phyloP scores from a whole-genome alignment of 2,113 vertebrate genomes.

The Macaca fascicularis region DNA sequence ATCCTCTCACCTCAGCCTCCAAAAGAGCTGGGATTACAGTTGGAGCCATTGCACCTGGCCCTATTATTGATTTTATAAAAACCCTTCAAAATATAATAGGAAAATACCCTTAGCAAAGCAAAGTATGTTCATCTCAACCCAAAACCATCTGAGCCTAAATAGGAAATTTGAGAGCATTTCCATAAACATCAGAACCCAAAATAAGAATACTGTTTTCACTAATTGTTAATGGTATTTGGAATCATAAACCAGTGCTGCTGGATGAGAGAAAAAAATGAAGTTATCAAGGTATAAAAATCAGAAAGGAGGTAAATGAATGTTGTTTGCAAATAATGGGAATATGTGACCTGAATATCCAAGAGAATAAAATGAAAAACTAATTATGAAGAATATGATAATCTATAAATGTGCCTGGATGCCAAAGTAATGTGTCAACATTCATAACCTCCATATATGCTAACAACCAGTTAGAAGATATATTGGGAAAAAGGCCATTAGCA shows the following conservation, averaged over 20 bases:
- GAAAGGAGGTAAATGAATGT: not conserved
- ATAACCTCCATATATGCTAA: not conserved
- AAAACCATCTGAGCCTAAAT: not conserved
- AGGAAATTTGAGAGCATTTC: not conserved
- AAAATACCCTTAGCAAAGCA: not conserved
- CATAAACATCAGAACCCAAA: not conserved
- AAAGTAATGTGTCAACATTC: not conserved
- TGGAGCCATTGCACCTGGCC: too few species aligned
- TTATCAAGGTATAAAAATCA: not conserved
- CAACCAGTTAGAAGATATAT: not conserved
- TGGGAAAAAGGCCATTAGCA: not conserved
- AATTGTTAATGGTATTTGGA: not conserved
- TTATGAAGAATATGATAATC: not conserved
- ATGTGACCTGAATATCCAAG: not conserved
- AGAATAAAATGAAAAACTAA: slow-evolving; percentile 11
- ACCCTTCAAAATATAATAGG: not conserved
- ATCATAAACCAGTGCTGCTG: not conserved
- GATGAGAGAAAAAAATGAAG: not conserved
- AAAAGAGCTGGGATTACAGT: too few species aligned
- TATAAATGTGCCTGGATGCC: not conserved
- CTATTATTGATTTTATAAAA: not conserved
- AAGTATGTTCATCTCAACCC: not conserved
- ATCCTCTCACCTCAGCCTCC: too few species aligned
- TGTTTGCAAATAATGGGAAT: not conserved
- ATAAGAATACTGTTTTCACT: not conserved